Conservation (phyloP, 2,888 invertebrate genomes). For the Masnerella sp. region DNA sequence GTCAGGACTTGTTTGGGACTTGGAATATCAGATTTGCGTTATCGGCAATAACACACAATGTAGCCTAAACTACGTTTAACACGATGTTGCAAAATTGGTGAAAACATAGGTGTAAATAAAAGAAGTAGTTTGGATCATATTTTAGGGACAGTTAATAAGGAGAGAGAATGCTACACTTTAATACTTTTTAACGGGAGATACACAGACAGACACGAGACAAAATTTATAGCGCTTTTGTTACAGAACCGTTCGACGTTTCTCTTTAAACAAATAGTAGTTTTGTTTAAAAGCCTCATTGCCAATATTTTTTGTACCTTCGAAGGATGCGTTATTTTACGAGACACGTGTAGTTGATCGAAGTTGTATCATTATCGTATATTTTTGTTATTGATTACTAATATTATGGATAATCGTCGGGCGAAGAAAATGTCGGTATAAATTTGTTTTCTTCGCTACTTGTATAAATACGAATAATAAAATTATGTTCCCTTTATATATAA, state of each 20-base stretch:
- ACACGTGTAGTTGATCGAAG: slow-evolving; percentile 53
- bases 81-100: slow-evolving; percentile 58
- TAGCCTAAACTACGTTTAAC: slow-evolving; percentile 56
- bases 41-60: slow-evolving; percentile 49
- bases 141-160: slow-evolving; percentile 56
- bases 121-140: slow-evolving; percentile 59
- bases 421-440: slow-evolving; percentile 57
- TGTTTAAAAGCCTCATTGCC: slow-evolving; percentile 52
- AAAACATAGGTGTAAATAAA: slow-evolving; percentile 59
- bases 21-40: slow-evolving; percentile 57
- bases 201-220: slow-evolving; percentile 47
- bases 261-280: slow-evolving; percentile 45
- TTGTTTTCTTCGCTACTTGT: slow-evolving; percentile 56
- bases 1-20: slow-evolving; percentile 14
- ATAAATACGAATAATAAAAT: slow-evolving; percentile 59
- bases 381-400: slow-evolving; percentile 61
- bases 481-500: slow-evolving; percentile 59
- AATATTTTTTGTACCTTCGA: slow-evolving; percentile 56
- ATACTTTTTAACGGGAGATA: slow-evolving; percentile 55
- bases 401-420: slow-evolving; percentile 57
- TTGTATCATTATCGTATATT: slow-evolving; percentile 60
- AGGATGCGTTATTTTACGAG: slow-evolving; percentile 48
- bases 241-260: slow-evolving; percentile 29
- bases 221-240: slow-evolving; percentile 57
- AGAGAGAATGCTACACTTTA: slow-evolving; percentile 58